A percentile compares a stretch with the other conserved stretches of the same genome.
These are phyloP conservation scores for Zeugodacus cucurbitae DNA, from an alignment of 1,140 invertebrate genomes.

Conservation along the genomic window DNA sequence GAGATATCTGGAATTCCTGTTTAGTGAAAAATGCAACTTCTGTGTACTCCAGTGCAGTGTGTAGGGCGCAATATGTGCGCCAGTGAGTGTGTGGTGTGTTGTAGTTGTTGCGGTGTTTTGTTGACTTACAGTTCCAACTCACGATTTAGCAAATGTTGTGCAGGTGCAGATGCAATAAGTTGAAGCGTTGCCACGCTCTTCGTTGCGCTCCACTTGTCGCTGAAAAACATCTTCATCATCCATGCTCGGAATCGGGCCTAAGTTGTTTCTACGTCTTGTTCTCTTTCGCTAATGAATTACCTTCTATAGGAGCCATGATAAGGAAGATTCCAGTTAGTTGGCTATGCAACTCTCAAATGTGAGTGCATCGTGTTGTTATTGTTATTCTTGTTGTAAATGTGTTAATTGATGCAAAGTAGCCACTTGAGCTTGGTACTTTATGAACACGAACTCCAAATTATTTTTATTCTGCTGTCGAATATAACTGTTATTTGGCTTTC, in stretches of 20 bases:
- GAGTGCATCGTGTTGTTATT: not conserved
- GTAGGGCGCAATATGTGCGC: not conserved
- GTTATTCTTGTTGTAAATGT: no score
- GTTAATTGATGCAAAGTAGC: not conserved
- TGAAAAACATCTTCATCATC: slow-evolving; percentile 1
- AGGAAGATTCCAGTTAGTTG: not conserved
- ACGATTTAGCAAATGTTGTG: not conserved
- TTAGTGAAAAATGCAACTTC: not conserved
- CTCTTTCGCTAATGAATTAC: not conserved
- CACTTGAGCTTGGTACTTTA: not conserved
- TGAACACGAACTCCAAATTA: not conserved
- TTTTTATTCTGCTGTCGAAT: no score
- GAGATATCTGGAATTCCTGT: not conserved
- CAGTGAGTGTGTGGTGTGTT: not conserved
- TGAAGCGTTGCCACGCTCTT: not conserved
- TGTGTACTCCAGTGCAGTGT: not conserved
- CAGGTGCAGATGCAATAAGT: not conserved
- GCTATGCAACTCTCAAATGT: not conserved
- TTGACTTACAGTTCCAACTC: no score
- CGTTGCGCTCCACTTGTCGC: slow-evolving; percentile 16
- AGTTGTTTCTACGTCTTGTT: not conserved
- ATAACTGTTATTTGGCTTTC: no score
- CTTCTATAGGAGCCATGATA: not conserved
- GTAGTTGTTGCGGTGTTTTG: not conserved
- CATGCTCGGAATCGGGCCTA: not conserved